phyloP scores from a whole-genome alignment of 2,113 vertebrate genomes.

The Montifringilla adamsi region DNA sequence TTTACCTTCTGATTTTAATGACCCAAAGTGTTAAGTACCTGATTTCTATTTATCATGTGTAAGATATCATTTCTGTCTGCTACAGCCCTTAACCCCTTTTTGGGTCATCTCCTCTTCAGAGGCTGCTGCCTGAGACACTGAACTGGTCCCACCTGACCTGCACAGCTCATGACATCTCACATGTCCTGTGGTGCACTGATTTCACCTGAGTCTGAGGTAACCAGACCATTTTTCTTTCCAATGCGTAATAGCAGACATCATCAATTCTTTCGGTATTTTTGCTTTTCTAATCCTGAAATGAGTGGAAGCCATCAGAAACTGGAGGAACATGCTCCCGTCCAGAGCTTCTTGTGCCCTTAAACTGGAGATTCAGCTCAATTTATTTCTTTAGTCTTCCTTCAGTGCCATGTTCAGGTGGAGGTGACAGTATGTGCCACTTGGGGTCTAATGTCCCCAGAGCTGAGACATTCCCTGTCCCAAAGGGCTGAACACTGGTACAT shows the following conservation, averaged over 20 bases:
- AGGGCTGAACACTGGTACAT: neutral
- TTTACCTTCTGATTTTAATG: neutral
- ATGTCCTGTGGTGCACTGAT: neutral
- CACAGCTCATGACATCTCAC: neutral
- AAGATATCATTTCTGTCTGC: neutral
- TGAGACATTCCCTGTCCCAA: neutral
- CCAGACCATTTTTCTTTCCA: neutral
- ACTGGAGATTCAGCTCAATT: neutral
- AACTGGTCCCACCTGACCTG: neutral
- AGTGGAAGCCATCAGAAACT: neutral
- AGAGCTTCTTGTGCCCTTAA: neutral
- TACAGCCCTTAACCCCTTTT: neutral
- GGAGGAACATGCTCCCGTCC: rapidly evolving
- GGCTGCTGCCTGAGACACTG: neutral
- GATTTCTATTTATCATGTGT: neutral
- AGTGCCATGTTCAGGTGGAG: rapidly evolving
- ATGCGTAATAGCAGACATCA: neutral
- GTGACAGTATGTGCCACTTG: neutral
- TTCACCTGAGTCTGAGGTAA: neutral
- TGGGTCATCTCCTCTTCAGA: neutral
- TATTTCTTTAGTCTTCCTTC: neutral
- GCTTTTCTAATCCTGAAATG: neutral
- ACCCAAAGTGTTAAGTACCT: neutral
- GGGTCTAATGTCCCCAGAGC: neutral
- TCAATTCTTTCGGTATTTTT: neutral